Evolutionary conservation across 2,888 invertebrate species (phyloP).

Genomic region (Pristionchus exspectatus): DNA sequence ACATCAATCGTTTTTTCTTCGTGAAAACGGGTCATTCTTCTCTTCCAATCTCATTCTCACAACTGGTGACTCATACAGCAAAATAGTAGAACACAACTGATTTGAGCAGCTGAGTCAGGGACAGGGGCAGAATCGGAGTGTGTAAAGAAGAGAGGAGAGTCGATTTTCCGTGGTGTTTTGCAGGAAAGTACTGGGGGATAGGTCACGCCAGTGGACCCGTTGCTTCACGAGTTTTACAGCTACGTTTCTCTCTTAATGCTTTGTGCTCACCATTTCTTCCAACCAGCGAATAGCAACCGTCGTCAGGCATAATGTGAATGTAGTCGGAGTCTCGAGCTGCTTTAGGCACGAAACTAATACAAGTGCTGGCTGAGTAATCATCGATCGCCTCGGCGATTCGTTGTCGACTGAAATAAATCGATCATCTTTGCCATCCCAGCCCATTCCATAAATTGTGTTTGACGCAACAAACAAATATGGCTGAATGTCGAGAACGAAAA

Average conservation of each 20-base stretch:
- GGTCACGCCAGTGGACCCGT: not conserved
- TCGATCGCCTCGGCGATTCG: slow-evolving; percentile 77
- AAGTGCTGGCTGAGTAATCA: slow-evolving; percentile 74
- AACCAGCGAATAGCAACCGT: slow-evolving; percentile 78
- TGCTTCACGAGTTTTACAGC: not conserved
- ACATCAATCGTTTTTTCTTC: slow-evolving; percentile 24
- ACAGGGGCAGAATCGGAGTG: slow-evolving; percentile 31
- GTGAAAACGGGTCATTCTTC: not conserved
- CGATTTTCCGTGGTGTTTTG: not conserved
- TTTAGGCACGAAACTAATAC: slow-evolving; percentile 76
- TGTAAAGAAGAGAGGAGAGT: not conserved
- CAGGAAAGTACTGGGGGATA: not conserved
- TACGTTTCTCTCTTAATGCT: not conserved
- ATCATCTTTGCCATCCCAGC: not conserved
- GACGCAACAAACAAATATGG: not conserved
- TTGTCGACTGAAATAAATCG: slow-evolving; percentile 66
- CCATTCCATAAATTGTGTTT: not conserved
- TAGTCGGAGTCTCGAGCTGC: slow-evolving; percentile 72
- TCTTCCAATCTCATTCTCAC: not conserved
- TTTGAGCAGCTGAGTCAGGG: slow-evolving; percentile 46
- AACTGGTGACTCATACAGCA: not conserved
- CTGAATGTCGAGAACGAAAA: not conserved
- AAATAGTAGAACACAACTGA: slow-evolving; percentile 50
- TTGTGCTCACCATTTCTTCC: slow-evolving; percentile 72
- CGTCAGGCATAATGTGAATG: slow-evolving; percentile 78